Percentiles rank a stretch among this genome's conserved stretches.
Evolutionary conservation across 2,888 invertebrate genomes (phyloP).

Genomic region (Stomorhina lunata): DNA sequence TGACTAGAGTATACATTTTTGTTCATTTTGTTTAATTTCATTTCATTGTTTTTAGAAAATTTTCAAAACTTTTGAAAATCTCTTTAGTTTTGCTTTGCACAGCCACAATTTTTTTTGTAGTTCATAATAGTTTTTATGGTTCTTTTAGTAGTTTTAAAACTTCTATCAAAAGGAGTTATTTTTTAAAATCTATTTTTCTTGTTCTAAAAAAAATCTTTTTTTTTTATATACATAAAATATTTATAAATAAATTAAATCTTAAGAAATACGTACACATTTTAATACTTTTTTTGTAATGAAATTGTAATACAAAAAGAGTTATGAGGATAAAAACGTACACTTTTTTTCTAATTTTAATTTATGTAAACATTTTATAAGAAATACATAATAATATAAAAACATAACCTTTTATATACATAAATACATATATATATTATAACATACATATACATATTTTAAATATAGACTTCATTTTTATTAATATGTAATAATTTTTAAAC

Average conservation of each 20-base stretch:
- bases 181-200: slow-evolving; percentile 34
- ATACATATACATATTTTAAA: slow-evolving; percentile 60
- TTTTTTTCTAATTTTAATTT: slow-evolving; percentile 44
- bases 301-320: slow-evolving; percentile 45
- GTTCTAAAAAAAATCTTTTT: slow-evolving; percentile 13
- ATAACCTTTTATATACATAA: slow-evolving; percentile 34
- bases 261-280: slow-evolving; percentile 26
- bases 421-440: too few relatives aligned
- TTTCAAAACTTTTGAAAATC: too few relatives aligned
- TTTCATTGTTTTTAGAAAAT: slow-evolving; percentile 21
- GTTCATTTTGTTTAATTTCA: not conserved
- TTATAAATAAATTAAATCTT: slow-evolving; percentile 25
- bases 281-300: slow-evolving; percentile 44
- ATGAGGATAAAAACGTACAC: slow-evolving; percentile 38
- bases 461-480: slow-evolving; percentile 59
- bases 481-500: slow-evolving; percentile 28
- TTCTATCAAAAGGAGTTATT: not conserved
- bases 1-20: not conserved
- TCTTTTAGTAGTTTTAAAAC: too few relatives aligned
- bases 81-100: too few relatives aligned
- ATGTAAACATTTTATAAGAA: slow-evolving; percentile 47
- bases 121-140: too few relatives aligned
- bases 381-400: slow-evolving; percentile 50
- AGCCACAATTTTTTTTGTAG: too few relatives aligned
- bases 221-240: slow-evolving; percentile 31